Evolutionary conservation across 2,113 vertebrate genomes (phyloP).

Genomic region (Dipodomys spectabilis): DNA sequence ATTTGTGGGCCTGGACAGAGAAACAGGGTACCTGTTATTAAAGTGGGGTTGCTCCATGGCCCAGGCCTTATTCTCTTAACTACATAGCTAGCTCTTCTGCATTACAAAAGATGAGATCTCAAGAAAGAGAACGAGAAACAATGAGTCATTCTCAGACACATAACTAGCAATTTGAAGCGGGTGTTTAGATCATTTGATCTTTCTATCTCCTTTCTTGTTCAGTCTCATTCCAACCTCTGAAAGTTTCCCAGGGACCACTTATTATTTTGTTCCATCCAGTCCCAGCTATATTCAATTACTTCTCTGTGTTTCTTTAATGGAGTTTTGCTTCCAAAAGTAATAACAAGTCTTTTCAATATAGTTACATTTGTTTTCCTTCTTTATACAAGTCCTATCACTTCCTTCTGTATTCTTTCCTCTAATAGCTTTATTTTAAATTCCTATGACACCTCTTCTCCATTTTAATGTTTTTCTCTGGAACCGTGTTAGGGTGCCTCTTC

Average conservation of each 20-base stretch:
- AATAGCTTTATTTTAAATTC: not conserved
- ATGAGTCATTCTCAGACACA: slow-evolving; percentile 42
- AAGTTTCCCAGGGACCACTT: not conserved
- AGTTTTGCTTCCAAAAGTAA: slow-evolving; percentile 53
- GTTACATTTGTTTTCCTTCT: slow-evolving; percentile 20
- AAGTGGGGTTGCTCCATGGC: not conserved
- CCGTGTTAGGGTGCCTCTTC: not conserved
- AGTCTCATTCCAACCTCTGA: slow-evolving; percentile 6
- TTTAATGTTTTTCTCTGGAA: not conserved
- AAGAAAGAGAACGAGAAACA: slow-evolving; percentile 66
- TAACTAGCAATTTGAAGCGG: slow-evolving; percentile 62
- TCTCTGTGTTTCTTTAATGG: not conserved
- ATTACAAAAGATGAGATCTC: slow-evolving; percentile 31
- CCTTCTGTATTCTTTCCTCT: slow-evolving; percentile 30
- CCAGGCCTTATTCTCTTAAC: not conserved
- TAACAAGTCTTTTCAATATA: slow-evolving; percentile 39
- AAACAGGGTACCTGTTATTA: not conserved
- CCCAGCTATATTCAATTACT: not conserved
- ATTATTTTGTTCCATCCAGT: not conserved
- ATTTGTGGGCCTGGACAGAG: not conserved
- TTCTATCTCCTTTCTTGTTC: not conserved
- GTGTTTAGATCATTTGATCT: slow-evolving; percentile 33
- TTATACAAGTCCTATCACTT: not conserved
- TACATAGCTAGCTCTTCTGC: not conserved
- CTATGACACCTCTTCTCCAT: not conserved